phyloP scores from a whole-genome alignment of 2,888 invertebrate genomes.

The Mechanitis mazaeus region DNA sequence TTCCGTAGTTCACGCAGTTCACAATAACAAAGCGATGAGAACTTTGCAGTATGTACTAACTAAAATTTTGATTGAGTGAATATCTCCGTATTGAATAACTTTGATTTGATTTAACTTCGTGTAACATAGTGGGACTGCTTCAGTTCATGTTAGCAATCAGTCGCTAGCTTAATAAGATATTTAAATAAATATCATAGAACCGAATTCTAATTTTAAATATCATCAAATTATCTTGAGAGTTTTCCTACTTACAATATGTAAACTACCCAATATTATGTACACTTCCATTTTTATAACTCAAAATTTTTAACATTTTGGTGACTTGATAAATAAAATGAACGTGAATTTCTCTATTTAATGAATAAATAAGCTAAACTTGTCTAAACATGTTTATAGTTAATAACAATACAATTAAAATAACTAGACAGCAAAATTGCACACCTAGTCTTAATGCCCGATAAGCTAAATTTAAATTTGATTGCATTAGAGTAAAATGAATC shows the following conservation, averaged over 20 bases:
- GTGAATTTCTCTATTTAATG: slow-evolving; percentile 9
- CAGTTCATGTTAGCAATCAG: not conserved
- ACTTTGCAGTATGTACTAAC: not conserved
- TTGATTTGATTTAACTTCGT: not conserved
- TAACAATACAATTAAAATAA: no score
- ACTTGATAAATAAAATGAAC: slow-evolving; percentile 12
- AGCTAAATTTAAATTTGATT: no score
- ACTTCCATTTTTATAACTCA: slow-evolving; percentile 16
- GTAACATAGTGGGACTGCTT: not conserved
- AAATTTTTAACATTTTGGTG: slow-evolving; percentile 14
- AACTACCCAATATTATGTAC: slow-evolving; percentile 18
- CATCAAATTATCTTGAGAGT: not conserved
- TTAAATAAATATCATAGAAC: no score
- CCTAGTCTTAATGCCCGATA: no score
- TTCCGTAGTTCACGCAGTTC: not conserved
- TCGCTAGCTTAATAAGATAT: no score
- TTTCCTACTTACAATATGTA: slow-evolving; percentile 4
- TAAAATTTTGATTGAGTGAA: slow-evolving; percentile 3
- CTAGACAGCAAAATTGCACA: no score
- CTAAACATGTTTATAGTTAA: no score
- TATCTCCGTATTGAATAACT: slow-evolving; percentile 1
- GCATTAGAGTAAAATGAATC: no score
- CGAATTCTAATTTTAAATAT: no score
- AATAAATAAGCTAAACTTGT: no score
- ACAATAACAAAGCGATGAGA: not conserved